phyloP scores from a whole-genome alignment of 2,797 vertebrate species.

The Hephaestus fuliginosus region DNA sequence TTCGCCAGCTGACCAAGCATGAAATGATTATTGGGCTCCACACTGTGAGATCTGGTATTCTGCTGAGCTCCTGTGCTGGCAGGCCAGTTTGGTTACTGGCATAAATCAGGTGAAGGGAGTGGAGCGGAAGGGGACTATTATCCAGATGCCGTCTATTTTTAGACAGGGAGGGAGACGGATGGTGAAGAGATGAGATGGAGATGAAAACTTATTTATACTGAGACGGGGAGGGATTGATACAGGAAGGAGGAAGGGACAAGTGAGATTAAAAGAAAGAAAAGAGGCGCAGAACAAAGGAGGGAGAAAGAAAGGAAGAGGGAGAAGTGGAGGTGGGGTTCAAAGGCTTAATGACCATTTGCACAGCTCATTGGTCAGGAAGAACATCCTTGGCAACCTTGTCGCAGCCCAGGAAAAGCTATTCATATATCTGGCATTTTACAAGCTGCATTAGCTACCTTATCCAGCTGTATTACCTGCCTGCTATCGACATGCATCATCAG shows the following conservation, averaged over 20 bases:
- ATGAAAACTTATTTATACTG: slow-evolving; percentile 9
- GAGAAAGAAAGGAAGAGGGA: slow-evolving; percentile 17
- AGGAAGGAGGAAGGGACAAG: not conserved
- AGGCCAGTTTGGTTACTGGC: slow-evolving; percentile 57
- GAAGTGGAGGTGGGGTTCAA: slow-evolving; percentile 14
- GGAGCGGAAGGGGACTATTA: slow-evolving; percentile 35
- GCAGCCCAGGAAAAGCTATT: slow-evolving; percentile 59
- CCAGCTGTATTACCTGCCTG: slow-evolving; percentile 41
- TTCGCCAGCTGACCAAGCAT: slow-evolving; percentile 71
- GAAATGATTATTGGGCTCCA: slow-evolving; percentile 75
- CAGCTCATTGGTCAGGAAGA: slow-evolving; percentile 70
- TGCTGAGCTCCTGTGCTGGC: slow-evolving; percentile 56
- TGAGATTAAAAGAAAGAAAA: slow-evolving; percentile 7
- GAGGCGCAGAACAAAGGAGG: slow-evolving; percentile 17
- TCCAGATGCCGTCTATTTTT: slow-evolving; percentile 74
- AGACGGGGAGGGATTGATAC: slow-evolving; percentile 8
- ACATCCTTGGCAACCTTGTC: slow-evolving; percentile 59
- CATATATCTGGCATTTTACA: slow-evolving; percentile 67
- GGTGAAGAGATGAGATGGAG: slow-evolving; percentile 32
- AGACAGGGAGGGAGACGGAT: slow-evolving; percentile 52
- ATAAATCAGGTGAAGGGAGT: slow-evolving; percentile 66
- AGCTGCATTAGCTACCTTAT: slow-evolving; percentile 66
- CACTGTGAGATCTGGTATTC: slow-evolving; percentile 66
- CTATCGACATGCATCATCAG: slow-evolving; percentile 45
- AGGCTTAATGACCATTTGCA: slow-evolving; percentile 63